Conservation (phyloP, 2,888 invertebrate genomes). For the Antitype chi region DNA sequence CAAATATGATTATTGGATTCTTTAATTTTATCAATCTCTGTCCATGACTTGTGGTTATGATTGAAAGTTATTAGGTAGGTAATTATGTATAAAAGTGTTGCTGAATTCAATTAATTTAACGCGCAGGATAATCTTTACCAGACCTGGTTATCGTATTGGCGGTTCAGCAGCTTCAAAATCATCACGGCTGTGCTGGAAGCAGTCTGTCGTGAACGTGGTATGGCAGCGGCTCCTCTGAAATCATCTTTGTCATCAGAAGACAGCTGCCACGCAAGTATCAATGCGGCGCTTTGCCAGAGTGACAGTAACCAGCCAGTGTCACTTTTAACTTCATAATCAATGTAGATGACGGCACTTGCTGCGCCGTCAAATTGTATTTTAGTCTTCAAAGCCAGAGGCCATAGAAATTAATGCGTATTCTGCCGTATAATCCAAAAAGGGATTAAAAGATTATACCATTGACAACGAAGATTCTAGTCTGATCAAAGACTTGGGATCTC, state of each 20-base stretch:
- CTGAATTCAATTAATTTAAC: conserved; percentile 12
- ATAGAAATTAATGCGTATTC: conserved; percentile 1
- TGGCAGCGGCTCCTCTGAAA: too few relatives aligned
- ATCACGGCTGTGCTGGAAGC: too few relatives aligned
- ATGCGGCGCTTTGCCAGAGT: too few relatives aligned
- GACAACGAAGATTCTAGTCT: conserved; percentile 1
- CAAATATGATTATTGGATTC: not conserved
- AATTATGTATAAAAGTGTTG: not conserved
- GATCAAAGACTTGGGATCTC: conserved; percentile 8
- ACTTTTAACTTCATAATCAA: too few relatives aligned
- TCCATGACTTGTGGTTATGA: not conserved
- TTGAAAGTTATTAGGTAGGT: not conserved
- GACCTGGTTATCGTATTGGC: not conserved
- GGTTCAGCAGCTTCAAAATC: not conserved
- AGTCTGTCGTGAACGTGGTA: too few relatives aligned
- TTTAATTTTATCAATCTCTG: not conserved
- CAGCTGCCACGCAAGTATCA: too few relatives aligned
- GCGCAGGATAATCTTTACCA: not conserved
- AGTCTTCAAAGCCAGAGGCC: not conserved
- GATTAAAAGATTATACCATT: conserved; percentile 22
- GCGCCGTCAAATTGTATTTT: not conserved
- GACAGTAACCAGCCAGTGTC: too few relatives aligned
- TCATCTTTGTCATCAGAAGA: too few relatives aligned
- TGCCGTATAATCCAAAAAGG: not conserved
- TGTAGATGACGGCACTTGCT: too few relatives aligned